A percentile compares a stretch with the other conserved stretches of the same genome.
phyloP scores from a whole-genome alignment of 2,888 invertebrate species.

The Laothoe populi region DNA sequence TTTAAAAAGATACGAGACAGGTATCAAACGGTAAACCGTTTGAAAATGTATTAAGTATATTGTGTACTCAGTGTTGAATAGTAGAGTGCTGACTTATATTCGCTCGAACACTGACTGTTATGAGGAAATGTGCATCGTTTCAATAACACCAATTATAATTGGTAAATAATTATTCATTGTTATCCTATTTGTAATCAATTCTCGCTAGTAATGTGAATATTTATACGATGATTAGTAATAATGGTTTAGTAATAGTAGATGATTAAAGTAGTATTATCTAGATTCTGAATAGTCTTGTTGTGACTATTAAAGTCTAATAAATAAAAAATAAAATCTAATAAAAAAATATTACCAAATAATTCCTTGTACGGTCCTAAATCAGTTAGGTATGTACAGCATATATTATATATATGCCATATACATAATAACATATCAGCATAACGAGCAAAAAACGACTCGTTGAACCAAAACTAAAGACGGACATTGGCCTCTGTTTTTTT shows the following conservation, averaged over 20 bases:
- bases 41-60: not conserved
- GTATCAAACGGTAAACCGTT: slow-evolving; percentile 20
- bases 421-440: not conserved
- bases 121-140: slow-evolving; percentile 1
- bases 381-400: too few relatives aligned
- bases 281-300: too few relatives aligned
- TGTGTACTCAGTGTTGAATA: not conserved
- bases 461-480: slow-evolving; percentile 75
- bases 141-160: not conserved
- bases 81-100: not conserved
- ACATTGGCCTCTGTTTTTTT: slow-evolving; percentile 78
- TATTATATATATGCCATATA: too few relatives aligned
- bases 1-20: slow-evolving; percentile 18
- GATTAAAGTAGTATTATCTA: too few relatives aligned
- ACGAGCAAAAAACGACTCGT: slow-evolving; percentile 48
- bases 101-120: not conserved
- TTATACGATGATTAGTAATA: not conserved
- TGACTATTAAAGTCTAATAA: too few relatives aligned
- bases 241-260: too few relatives aligned
- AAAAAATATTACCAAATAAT: not conserved
- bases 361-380: not conserved
- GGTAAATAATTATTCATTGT: not conserved
- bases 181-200: slow-evolving; percentile 1
- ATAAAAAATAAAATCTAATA: not conserved
- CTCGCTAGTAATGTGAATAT: not conserved